Evolutionary conservation across 35 echinoderm and acorn worm species (phyloP).

Genomic region (Heliocidaris tuberculata): DNA sequence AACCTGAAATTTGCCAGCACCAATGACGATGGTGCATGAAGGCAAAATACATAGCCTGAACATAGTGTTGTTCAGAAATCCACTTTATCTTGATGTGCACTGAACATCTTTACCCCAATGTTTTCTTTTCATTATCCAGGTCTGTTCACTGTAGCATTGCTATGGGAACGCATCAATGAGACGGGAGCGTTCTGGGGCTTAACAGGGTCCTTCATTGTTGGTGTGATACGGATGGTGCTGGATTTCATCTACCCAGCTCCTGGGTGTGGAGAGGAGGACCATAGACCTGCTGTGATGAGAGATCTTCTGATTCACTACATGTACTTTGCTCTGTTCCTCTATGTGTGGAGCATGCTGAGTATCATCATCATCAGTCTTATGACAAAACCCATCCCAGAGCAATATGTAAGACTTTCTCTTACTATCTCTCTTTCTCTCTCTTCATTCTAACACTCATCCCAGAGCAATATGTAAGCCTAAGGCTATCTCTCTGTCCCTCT

Average conservation of each 20-base stretch:
- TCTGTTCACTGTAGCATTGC: slow-evolving; percentile 17
- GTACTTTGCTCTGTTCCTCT: slow-evolving; percentile 79
- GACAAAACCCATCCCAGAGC: slow-evolving; percentile 60
- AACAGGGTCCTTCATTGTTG: slow-evolving; percentile 54
- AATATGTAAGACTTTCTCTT: slow-evolving; percentile 61
- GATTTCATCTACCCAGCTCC: slow-evolving; percentile 82
- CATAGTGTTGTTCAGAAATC: no score
- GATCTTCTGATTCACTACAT: slow-evolving; percentile 71
- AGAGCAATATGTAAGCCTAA: no score
- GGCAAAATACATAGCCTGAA: no score
- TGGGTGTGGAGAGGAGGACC: slow-evolving; percentile 71
- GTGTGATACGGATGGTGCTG: slow-evolving; percentile 74
- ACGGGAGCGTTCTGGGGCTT: slow-evolving; percentile 90
- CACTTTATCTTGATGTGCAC: background rate
- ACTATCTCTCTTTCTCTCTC: no score
- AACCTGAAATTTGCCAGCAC: no score
- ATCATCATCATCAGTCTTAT: slow-evolving; percentile 72
- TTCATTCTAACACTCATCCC: no score
- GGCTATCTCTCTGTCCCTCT: no score
- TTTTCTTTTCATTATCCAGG: background rate
- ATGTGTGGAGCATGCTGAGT: slow-evolving; percentile 50
- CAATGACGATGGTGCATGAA: no score
- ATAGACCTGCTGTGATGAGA: slow-evolving; percentile 37
- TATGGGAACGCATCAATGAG: slow-evolving; percentile 34
- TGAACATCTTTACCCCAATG: background rate